Evolutionary conservation across 1,140 invertebrate species (phyloP), one percentile per base, ranked within the genome.

Genomic region (Diplogasteroides magnus): DNA sequence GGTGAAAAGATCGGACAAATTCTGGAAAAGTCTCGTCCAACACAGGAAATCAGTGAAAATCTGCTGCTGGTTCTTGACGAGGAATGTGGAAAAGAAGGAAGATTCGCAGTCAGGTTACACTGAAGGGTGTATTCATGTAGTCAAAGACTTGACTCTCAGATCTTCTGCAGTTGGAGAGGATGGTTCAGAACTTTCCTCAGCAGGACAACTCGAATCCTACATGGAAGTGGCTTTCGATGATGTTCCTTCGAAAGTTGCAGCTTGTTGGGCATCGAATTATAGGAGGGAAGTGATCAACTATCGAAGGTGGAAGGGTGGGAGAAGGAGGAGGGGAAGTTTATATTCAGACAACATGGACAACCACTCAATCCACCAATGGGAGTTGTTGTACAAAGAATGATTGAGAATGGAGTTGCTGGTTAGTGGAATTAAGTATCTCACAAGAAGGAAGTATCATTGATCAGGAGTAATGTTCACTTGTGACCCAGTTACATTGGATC

Each of bases 151-250:
- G 37, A 11, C 37, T 48, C 19, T 19, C 37, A 48, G 88, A 64
- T 88, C 88, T 2, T 89, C 88, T 79, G 90, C 88, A 31, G 85
- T 89, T 61, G 88, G 89, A 11, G 91, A 92, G 86, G 91, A 93
- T 83, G 88, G 88, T 6, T 87, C 88, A 66, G 90, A 90, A 77
- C 87, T 82, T 13, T 92, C 90, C 0, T 88, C 89, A 2, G 91
- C 91, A n/a, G 91, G 91, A 26, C 91, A 93, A 85, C 90, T 92
- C 83, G 87, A 88, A 57, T 91, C 90, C 0, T 87, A 89, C 71
- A 83, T 93, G 0, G 90, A 90, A 2, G 86, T 90, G 56, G 75
- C 77, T 25, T n/a, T 71, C 6, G 65, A 74, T 25, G 67, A 83
- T 76, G 82, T 91, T 1, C 58, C 88, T 0, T 73, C 83, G 31